phyloP scores from a whole-genome alignment of 2,797 vertebrate genomes.

The Dendrocincla tyrannina region DNA sequence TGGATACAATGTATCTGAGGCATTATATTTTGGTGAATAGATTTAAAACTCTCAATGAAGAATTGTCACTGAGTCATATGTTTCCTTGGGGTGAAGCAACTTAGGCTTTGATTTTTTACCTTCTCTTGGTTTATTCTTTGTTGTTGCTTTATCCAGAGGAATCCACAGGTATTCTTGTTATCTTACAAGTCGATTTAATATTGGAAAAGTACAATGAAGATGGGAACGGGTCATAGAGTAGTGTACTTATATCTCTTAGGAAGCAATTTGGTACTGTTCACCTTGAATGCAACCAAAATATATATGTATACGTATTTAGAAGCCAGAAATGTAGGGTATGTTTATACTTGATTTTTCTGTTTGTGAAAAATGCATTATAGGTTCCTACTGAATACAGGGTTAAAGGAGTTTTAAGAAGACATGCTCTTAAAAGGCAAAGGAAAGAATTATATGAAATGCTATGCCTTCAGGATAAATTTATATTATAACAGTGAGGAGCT shows the following conservation, averaged over 20 bases:
- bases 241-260: background rate
- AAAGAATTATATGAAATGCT: background rate
- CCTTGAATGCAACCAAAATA: background rate
- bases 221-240: background rate
- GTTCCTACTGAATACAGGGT: background rate
- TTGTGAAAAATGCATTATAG: background rate
- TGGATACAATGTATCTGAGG: background rate
- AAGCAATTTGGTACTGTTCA: background rate
- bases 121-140: background rate
- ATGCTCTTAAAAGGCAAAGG: background rate
- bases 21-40: background rate
- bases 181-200: background rate
- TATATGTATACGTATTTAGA: background rate
- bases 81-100: background rate
- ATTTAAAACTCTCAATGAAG: background rate
- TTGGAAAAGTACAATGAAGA: background rate
- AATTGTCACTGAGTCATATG: background rate
- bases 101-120: background rate
- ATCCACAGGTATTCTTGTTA: background rate
- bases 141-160: background rate
- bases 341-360: background rate
- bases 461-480: background rate
- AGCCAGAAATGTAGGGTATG: background rate
- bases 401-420: background rate
- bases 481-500: background rate